A percentile compares a stretch with the other conserved stretches of the same genome.
phyloP scores from a whole-genome alignment of 2,113 vertebrate genomes.

The Eretmochelys imbricata region DNA sequence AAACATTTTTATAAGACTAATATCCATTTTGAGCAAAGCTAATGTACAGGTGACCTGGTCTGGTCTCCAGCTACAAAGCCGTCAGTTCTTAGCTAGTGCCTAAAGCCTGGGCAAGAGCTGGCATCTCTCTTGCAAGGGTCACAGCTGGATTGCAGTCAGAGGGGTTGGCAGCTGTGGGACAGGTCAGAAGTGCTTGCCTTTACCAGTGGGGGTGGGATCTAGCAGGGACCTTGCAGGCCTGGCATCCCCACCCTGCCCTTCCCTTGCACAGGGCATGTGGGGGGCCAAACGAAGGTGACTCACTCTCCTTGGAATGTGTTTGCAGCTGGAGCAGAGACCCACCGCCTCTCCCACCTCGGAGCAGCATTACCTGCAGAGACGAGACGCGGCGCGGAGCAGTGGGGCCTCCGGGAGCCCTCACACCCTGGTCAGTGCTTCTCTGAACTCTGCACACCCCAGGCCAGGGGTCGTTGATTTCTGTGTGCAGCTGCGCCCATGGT shows the following conservation, averaged over 20 bases:
- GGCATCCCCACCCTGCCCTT: no score
- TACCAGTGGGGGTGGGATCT: background rate
- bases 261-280: background rate
- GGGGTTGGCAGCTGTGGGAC: background rate
- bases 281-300: background rate
- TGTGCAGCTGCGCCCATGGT: background rate
- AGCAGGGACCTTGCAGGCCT: background rate
- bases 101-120: background rate
- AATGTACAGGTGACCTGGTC: background rate
- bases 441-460: background rate
- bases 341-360: constrained; percentile 65
- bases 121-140: background rate
- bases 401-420: constrained; percentile 73
- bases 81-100: background rate
- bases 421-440: constrained; percentile 75
- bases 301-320: background rate
- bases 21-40: background rate
- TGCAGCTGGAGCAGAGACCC: constrained; percentile 53
- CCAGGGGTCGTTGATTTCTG: background rate
- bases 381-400: constrained; percentile 74
- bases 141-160: background rate
- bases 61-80: background rate
- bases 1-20: no score
- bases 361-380: constrained; percentile 79
- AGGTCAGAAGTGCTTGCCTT: background rate